Evolutionary conservation across 2,888 invertebrate genomes (phyloP).

Genomic region (Arenicola marina): DNA sequence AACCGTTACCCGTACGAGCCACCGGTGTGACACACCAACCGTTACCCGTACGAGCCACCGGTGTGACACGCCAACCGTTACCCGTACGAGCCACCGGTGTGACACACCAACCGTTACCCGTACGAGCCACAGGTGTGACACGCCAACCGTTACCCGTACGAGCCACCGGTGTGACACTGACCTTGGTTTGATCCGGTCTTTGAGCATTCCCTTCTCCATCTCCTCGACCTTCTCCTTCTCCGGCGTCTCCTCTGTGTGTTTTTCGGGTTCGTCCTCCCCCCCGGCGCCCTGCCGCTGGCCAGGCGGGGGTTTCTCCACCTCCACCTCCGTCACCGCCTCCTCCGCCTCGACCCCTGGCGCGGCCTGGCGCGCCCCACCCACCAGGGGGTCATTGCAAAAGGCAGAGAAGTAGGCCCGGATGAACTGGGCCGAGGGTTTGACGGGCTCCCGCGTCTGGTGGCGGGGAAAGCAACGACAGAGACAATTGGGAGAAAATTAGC

Average conservation of each 20-base stretch:
- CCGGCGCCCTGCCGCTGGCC: slow-evolving; percentile 7
- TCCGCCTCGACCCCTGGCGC: not conserved
- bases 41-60: too few relatives aligned
- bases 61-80: too few relatives aligned
- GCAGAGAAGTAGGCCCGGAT: slow-evolving; percentile 85
- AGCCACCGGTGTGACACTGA: not conserved
- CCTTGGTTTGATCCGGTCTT: not conserved
- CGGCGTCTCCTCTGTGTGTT: slow-evolving; percentile 20
- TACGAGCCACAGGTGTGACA: too few relatives aligned
- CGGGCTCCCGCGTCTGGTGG: slow-evolving; percentile 65
- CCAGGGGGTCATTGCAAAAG: slow-evolving; percentile 83
- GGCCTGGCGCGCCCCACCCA: not conserved
- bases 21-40: too few relatives aligned
- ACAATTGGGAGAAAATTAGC: too few relatives aligned
- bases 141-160: too few relatives aligned
- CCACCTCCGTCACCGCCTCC: slow-evolving; percentile 9
- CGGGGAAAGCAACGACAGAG: too few relatives aligned
- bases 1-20: too few relatives aligned
- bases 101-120: too few relatives aligned
- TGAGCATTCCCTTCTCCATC: slow-evolving; percentile 1
- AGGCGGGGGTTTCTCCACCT: slow-evolving; percentile 13
- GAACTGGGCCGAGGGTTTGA: slow-evolving; percentile 84
- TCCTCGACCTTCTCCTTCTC: slow-evolving; percentile 19
- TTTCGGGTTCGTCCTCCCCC: not conserved
- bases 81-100: too few relatives aligned